A percentile compares a stretch with the other conserved stretches of the same genome.
phyloP scores from a whole-genome alignment of 2,888 invertebrate genomes.

The Hesperia comma region DNA sequence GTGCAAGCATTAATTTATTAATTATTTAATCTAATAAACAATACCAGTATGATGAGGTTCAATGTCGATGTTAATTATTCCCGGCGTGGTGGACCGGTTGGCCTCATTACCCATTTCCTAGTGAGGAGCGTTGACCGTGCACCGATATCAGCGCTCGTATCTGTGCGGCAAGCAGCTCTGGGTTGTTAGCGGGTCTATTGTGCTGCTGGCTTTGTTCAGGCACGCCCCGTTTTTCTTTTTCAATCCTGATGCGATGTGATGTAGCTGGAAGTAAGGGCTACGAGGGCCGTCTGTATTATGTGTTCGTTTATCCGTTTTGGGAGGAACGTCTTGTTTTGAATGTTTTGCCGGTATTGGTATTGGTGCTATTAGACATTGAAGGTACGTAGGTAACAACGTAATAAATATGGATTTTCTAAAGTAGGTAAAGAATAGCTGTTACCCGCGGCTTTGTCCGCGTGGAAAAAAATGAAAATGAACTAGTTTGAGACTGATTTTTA shows the following conservation, averaged over 20 bases:
- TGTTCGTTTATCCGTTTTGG: constrained; percentile 34
- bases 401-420: no score
- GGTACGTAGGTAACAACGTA: no score
- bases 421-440: no score
- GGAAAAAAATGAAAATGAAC: no score
- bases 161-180: constrained; percentile 76
- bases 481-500: no score
- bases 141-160: constrained; percentile 57
- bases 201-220: constrained; percentile 73
- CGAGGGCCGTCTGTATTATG: constrained; percentile 51
- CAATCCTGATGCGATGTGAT: constrained; percentile 67
- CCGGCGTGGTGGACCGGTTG: not conserved
- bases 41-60: not conserved
- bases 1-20: no score
- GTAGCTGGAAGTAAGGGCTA: constrained; percentile 56
- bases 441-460: no score
- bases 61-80: constrained; percentile 10
- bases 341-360: no score
- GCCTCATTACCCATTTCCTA: constrained; percentile 34
- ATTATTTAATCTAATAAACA: no score
- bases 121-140: constrained; percentile 27
- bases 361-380: no score
- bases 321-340: not conserved
- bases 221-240: constrained; percentile 80
- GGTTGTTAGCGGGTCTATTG: constrained; percentile 79